Evolutionary conservation across 2,888 invertebrate genomes (phyloP), one percentile per base, ranked within the genome.

Genomic region (Serripes groenlandicus): DNA sequence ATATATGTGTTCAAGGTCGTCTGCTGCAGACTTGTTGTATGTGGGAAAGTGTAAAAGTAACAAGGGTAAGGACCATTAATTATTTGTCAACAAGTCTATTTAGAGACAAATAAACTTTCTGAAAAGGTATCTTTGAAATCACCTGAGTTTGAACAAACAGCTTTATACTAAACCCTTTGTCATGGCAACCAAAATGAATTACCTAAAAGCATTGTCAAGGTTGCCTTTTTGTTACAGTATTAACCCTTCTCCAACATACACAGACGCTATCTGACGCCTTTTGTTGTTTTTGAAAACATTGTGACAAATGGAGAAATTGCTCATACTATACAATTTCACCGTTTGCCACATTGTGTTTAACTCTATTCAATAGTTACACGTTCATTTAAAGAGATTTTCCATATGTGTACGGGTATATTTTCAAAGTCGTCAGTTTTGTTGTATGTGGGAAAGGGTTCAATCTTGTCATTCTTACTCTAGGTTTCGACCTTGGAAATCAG

Each of bases 71-170:
- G 42, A 26, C 66, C 42, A 66, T 66, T 66, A 66, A 66, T 66
- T 66, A 66, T 66, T 66, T 66, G 66, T 66, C 66, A 66, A 66
- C 66, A 66, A 66, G 37, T 11, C 62, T 62, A 62, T 62, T 62
- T 62, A 34, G 62, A 62, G 34, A 62, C 62, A 62, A 62, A 62
- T 62, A 62, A 62, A 62, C 34, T 32, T 62, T 34, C 7, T 62
- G 62, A 62, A 62, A 62, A n/a, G 34, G 34, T 62, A 62, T 62
- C 62, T 32, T 3, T 32, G 7, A 34, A 62, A 32, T 32, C 30
- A 21, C 34, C 18, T n/a, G n/a, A 32, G 32, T 62, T 62, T 34
- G 62, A 62, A 62, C n/a, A 62, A 62, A 62, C 62, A 62, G 62
- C 34, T 34, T 62, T 62, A 62, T 18, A n/a, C n/a, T 62, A 30